Base-by-base conservation (phyloP, 2,888 invertebrate genomes). In the Dastarcus helophoroides region DNA sequence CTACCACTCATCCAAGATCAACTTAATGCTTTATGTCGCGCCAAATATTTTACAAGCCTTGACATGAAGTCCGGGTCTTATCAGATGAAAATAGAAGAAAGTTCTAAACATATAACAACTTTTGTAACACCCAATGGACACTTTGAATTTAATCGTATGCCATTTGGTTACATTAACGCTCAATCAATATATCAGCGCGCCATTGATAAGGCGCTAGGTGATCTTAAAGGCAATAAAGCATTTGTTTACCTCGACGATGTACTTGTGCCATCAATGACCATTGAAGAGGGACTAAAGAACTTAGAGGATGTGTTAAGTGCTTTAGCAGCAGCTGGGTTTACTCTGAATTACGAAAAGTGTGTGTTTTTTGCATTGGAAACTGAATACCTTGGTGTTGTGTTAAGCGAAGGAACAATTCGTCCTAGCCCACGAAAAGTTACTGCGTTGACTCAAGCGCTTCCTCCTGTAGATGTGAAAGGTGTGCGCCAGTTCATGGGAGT, bases 161-260 rank as follows among this genome's bases (percentile, higher is more conserved):
- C 49, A 2, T 60, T 57, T 35, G 55, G 54, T 2, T 32, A 56
- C 2, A 28, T 40, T 3, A 54, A 54, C 28, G 46, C 50, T 4
- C 53, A 52, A 0, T 43, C 44, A 13, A 50, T 50, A 1, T 55
- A 54, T 29, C 55, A 58, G 21, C 23, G 53, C 36, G 10, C 52
- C 11, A 50, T 58, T 49, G 51, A 57, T 29, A 26, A 33, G 3
- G 37, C 56, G 3, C 32, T 58, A 10, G 29, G 47, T 17, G 48
- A 48, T 0, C 26, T 56, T 33, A 35, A 39, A 5, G 46, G 50
- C 9, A 46, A 26, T 4, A 36, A 36, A 1, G 44, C 47, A 19
- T 15, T 47, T 1, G 46, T 47, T 1, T 54, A 53, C 23, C 13
- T 52, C 1, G 53, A 53, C 25, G 54, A 54, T 22, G 48, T 54